Conservation (phyloP, 2,113 vertebrate genomes). For the Odocoileus virginianus region DNA sequence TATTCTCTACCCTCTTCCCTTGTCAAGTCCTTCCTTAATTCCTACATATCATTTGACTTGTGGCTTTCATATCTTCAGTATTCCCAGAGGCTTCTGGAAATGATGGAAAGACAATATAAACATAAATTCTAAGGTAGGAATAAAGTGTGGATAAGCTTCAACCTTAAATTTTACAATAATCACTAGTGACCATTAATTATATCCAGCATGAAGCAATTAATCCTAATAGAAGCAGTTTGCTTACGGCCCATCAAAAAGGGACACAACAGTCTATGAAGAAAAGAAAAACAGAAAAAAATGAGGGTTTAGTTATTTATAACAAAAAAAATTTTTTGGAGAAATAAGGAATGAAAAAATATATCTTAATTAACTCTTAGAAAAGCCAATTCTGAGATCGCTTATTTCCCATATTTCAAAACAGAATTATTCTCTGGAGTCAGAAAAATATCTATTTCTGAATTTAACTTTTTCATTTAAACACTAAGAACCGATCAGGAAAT, state of each 20-base stretch:
- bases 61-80: not conserved
- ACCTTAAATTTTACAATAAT: not conserved
- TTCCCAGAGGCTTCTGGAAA: conserved; percentile 25
- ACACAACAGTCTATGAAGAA: not conserved
- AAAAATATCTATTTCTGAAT: not conserved
- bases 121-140: not conserved
- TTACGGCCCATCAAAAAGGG: not conserved
- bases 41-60: not conserved
- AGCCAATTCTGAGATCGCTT: not conserved
- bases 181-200: not conserved
- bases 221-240: not conserved
- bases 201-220: not conserved
- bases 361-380: not conserved
- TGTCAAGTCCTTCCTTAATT: not conserved
- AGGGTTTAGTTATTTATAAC: not conserved
- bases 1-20: not conserved
- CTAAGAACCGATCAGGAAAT: not conserved
- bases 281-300: not conserved
- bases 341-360: not conserved
- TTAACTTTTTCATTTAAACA: not conserved
- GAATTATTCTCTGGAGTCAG: not conserved
- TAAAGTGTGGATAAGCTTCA: not conserved
- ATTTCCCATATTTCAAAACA: not conserved
- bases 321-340: not conserved
- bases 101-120: not conserved